Conservation (phyloP, 2,113 vertebrate genomes). For the Dascyllus trimaculatus region DNA sequence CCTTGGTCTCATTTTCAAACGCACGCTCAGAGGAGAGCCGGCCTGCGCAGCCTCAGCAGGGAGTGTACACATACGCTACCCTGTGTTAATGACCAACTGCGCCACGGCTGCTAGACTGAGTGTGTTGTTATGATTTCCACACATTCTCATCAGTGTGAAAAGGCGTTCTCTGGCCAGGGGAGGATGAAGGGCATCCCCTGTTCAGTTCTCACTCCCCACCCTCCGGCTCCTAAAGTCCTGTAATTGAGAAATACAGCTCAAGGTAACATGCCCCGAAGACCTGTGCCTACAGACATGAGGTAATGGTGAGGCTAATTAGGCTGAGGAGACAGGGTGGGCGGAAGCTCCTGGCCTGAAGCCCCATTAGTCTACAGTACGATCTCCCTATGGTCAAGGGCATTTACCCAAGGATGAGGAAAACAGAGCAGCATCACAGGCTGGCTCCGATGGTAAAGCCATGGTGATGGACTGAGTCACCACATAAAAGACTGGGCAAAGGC, state of each 20-base stretch:
- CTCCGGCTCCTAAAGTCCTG: constrained; percentile 18
- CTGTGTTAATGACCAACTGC: constrained; percentile 49
- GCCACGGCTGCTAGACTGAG: constrained; percentile 29
- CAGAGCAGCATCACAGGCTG: constrained; percentile 57
- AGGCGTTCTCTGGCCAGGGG: constrained; percentile 32
- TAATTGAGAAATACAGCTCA: constrained; percentile 68
- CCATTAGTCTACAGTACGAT: constrained; percentile 56
- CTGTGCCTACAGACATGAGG: constrained; percentile 78
- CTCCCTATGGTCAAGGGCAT: constrained; percentile 67
- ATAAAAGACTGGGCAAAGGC: constrained; percentile 63
- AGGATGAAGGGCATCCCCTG: constrained; percentile 55
- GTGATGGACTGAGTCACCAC: constrained; percentile 66
- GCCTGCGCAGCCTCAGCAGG: constrained; percentile 36
- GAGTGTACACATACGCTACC: constrained; percentile 40
- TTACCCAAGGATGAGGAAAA: constrained; percentile 69
- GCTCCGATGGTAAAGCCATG: constrained; percentile 38
- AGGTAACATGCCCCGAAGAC: constrained; percentile 64
- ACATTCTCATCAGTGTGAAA: constrained; percentile 45
- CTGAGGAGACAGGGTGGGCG: constrained; percentile 61
- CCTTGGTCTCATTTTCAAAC: constrained; percentile 50
- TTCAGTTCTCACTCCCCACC: constrained; percentile 16
- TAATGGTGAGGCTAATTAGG: constrained; percentile 74
- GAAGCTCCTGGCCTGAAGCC: constrained; percentile 58
- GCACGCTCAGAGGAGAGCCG: constrained; percentile 21
- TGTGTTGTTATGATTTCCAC: constrained; percentile 67